Evolutionary conservation across 1,140 invertebrate genomes (phyloP), one percentile per base, ranked within the genome.

Genomic region (Forficula auricularia): DNA sequence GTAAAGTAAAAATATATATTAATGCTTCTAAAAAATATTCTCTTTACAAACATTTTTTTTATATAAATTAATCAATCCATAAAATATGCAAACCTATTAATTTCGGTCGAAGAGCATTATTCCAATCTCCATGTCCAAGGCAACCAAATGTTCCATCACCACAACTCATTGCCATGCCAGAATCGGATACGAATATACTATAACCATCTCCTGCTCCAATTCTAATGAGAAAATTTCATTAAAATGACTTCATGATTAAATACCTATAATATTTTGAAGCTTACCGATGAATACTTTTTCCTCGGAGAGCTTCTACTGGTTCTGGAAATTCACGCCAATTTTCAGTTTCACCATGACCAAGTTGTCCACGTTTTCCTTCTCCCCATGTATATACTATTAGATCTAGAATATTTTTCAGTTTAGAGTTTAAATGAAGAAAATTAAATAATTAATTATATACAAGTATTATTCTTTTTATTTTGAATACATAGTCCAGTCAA

Each of bases 301-400:
- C 70, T 44, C 65, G 66, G 2, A 79, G 58, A 9, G 64, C 59
- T 43, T 77, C 66, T 15, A 80, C 68, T 48, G 66, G 56, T 19
- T 60, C 59, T 1, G 77, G 77, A 50, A 66, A 65, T 30, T 63
- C 58, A 43, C 60, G 57, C 59, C 65, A 68, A 3, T 61, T 54
- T 46, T 69, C 64, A 7, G 66, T 53, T 30, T 67, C 62, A 1
- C 72, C 75, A 46, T 76, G 68, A 1, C 79, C 79, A 38, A 83
- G 58, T 56, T 83, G 76, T 19, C 81, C 80, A 51, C 64, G 65
- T 37, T 52, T 59, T 9, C 75, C 75, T 54, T 74, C 67, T 19
- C 81, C 81, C 80, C 79, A 84, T 3, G 72, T 67, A 53, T 71
- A 83, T 12, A 82, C 75, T 10, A 70, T 58, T 22, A 66, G 63